Conservation (phyloP, 2,113 vertebrate genomes). For the Fukomys damarensis region DNA sequence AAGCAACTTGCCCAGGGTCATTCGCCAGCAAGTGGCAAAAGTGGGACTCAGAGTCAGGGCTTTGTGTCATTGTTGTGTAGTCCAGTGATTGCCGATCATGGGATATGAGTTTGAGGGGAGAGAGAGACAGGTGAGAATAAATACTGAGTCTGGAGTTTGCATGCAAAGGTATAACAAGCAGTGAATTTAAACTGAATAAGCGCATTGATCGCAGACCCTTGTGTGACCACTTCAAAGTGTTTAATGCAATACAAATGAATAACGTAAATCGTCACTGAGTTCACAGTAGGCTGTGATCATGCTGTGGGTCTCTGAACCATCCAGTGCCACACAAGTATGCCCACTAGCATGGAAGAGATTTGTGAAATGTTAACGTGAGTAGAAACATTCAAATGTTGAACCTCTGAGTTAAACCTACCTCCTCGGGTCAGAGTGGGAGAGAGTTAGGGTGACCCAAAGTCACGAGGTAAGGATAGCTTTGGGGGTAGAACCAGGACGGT, state of each 20-base stretch:
- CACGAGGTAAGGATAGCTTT: not conserved
- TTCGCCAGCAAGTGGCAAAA: not conserved
- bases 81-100: fast-evolving
- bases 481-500: not conserved
- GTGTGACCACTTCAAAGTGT: not conserved
- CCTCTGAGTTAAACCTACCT: not conserved
- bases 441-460: not conserved
- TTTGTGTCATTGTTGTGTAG: not conserved
- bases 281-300: not conserved
- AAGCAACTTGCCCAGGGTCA: not conserved
- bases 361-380: not conserved
- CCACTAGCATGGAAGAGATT: not conserved
- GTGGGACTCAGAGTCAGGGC: not conserved
- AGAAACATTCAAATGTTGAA: not conserved
- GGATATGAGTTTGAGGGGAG: not conserved
- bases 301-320: not conserved
- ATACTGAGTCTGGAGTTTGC: not conserved
- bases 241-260: not conserved
- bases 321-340: not conserved
- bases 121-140: no score
- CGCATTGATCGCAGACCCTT: fast-evolving
- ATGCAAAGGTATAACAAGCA: not conserved
- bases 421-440: not conserved
- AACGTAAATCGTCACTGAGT: not conserved
- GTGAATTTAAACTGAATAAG: not conserved